Evolutionary conservation across 2,797 vertebrate species (phyloP).

Genomic region (Orientallactaga sibirica): DNA sequence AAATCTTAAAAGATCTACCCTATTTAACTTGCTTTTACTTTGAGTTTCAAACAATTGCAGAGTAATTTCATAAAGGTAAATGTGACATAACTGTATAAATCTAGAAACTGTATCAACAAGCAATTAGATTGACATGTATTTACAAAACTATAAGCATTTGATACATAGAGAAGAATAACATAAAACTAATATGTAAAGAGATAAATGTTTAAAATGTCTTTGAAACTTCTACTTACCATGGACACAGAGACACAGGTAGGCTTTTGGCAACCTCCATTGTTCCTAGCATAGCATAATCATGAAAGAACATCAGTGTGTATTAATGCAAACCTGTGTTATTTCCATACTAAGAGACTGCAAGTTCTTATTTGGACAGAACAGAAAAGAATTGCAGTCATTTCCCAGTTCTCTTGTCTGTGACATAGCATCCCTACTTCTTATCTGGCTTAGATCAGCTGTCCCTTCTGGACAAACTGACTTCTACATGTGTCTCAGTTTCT

Average conservation of each 20-base stretch:
- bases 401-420: not conserved
- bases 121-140: not conserved
- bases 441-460: not conserved
- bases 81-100: not conserved
- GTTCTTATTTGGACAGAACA: not conserved
- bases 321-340: not conserved
- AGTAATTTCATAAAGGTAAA: constrained; percentile 34
- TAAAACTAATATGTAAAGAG: not conserved
- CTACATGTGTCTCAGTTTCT: not conserved
- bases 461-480: not conserved
- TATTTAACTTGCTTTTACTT: not conserved
- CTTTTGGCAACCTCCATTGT: not conserved
- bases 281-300: not conserved
- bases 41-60: constrained; percentile 23
- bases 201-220: not conserved
- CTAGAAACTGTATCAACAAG: not conserved
- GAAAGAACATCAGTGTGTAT: not conserved
- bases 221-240: not conserved
- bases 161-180: not conserved
- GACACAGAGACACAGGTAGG: not conserved
- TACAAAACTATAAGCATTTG: not conserved
- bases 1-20: constrained; percentile 10
- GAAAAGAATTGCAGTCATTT: not conserved
- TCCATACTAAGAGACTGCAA: not conserved
- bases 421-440: not conserved